Conservation (phyloP, 2,113 vertebrate species). For the Scomber colias region DNA sequence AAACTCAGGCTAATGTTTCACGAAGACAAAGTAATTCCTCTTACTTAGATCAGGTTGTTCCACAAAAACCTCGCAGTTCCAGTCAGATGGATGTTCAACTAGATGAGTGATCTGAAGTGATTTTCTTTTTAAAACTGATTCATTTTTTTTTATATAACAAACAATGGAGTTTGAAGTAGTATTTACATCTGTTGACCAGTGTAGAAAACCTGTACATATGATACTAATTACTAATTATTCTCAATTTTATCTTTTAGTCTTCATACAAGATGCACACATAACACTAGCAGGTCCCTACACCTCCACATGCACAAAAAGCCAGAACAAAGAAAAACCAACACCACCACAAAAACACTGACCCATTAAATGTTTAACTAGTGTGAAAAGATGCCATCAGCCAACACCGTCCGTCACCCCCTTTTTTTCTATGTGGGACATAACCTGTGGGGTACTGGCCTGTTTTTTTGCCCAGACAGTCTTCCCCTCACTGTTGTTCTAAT, state of each 20-base stretch:
- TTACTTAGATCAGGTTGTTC: slow-evolving; percentile 38
- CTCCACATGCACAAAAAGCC: slow-evolving; percentile 34
- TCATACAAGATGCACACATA: slow-evolving; percentile 22
- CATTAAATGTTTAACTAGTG: slow-evolving; percentile 62
- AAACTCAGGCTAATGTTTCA: slow-evolving; percentile 72
- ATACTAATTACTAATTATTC: neutral
- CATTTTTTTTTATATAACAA: slow-evolving; percentile 1
- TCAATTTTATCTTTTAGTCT: neutral
- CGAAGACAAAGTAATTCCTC: slow-evolving; percentile 62
- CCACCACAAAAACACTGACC: slow-evolving; percentile 40
- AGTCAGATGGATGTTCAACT: slow-evolving; percentile 4
- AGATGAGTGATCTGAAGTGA: slow-evolving; percentile 12
- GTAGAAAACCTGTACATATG: neutral
- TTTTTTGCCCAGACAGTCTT: slow-evolving; percentile 77
- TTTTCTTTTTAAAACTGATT: neutral
- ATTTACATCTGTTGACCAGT: neutral
- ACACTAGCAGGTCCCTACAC: slow-evolving; percentile 42
- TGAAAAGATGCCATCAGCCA: slow-evolving; percentile 63
- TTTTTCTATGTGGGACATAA: slow-evolving; percentile 53
- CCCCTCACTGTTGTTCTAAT: slow-evolving; percentile 88
- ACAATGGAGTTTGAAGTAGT: neutral
- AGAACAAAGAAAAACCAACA: slow-evolving; percentile 40
- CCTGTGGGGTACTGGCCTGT: slow-evolving; percentile 73
- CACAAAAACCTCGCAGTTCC: slow-evolving; percentile 29
- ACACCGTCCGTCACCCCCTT: slow-evolving; percentile 27